Evolutionary conservation across 2,113 vertebrate genomes (phyloP).

Genomic region (Setophaga kirtlandii): DNA sequence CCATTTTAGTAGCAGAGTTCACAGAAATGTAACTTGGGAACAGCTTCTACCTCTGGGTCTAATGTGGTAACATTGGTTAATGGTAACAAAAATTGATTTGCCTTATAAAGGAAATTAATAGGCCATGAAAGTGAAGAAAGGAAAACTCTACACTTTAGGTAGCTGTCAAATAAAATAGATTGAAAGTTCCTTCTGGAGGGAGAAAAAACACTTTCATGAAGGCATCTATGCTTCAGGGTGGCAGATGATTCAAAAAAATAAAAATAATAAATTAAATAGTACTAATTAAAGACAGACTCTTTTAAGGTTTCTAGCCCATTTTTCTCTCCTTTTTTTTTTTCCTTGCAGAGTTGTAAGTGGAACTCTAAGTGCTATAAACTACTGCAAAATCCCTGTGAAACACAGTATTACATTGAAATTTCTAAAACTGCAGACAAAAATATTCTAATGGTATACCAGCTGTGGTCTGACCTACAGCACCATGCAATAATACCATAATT

Average conservation of each 20-base stretch:
- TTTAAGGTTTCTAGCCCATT: not conserved
- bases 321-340: not conserved
- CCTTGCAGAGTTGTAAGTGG: not conserved
- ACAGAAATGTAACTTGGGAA: not conserved
- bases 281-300: not conserved
- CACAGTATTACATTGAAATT: not conserved
- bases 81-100: not conserved
- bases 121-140: not conserved
- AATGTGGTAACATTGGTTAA: not conserved
- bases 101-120: conserved; percentile 43
- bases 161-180: not conserved
- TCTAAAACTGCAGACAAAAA: not conserved
- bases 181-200: not conserved
- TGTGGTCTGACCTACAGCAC: not conserved
- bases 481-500: not conserved
- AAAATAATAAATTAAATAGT: not conserved
- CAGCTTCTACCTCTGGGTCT: not conserved
- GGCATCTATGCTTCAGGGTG: not conserved
- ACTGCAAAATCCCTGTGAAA: not conserved
- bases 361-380: not conserved
- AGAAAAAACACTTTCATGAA: not conserved
- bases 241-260: not conserved
- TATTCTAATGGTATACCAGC: not conserved
- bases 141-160: not conserved
- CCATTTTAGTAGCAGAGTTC: not conserved